A percentile compares a stretch with the other conserved stretches of the same genome.
Evolutionary conservation across 2,113 vertebrate species (phyloP).

Genomic region (Syrrhaptes paradoxus): DNA sequence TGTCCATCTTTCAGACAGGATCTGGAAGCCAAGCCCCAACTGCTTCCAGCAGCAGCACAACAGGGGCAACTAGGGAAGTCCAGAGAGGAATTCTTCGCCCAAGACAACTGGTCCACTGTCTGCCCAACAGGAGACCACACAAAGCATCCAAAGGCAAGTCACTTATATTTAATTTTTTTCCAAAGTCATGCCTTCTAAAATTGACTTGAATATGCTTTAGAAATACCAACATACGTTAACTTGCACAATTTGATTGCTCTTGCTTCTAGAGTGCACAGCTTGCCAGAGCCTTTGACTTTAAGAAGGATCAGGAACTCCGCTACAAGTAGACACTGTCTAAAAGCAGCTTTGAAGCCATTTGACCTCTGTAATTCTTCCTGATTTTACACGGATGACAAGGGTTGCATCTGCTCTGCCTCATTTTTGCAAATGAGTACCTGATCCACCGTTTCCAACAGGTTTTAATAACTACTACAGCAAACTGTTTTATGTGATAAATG

Average conservation of each 20-base stretch:
- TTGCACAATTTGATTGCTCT: not conserved
- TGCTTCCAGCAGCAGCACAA: not conserved
- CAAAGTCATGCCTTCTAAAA: not conserved
- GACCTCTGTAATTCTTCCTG: not conserved
- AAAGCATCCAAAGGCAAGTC: not conserved
- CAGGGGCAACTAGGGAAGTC: not conserved
- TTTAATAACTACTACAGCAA: slow-evolving; percentile 21
- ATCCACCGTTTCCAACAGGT: not conserved
- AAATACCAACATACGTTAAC: not conserved
- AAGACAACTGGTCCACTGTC: not conserved
- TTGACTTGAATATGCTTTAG: not conserved
- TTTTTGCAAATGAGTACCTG: slow-evolving; percentile 14
- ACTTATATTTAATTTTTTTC: not conserved
- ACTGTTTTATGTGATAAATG: slow-evolving; percentile 14
- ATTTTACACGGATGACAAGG: not conserved
- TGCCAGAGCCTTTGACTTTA: not conserved
- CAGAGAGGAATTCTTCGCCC: not conserved
- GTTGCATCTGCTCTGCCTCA: not conserved
- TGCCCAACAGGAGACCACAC: not conserved
- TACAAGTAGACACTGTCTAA: not conserved
- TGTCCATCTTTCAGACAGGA: not conserved
- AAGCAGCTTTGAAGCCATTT: slow-evolving; percentile 1
- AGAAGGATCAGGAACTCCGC: not conserved
- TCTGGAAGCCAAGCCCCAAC: not conserved
- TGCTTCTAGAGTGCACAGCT: not conserved